Conservation (phyloP, 1,140 invertebrate species). For the Bombyx mandarina region DNA sequence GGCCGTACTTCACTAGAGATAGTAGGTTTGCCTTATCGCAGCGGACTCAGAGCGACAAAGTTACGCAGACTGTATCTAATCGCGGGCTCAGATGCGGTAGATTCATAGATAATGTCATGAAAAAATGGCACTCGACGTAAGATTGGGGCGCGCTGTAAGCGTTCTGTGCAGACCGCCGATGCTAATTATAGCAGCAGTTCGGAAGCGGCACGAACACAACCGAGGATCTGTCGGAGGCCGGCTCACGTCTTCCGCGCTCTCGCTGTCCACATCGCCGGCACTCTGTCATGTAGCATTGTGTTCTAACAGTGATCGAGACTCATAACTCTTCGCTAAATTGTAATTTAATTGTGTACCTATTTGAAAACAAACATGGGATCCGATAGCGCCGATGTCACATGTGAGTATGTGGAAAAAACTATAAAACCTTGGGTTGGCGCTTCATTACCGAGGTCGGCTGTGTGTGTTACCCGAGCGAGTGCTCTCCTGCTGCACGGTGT, state of each 20-base stretch:
- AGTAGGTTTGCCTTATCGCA: too few species aligned
- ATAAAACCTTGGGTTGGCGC: background rate
- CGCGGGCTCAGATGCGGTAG: too few species aligned
- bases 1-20: too few species aligned
- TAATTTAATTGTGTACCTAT: background rate
- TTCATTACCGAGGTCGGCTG: background rate
- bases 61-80: too few species aligned
- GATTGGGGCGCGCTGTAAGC: background rate
- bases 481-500: background rate
- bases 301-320: background rate
- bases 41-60: too few species aligned
- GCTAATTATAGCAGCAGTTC: background rate
- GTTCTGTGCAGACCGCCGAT: background rate
- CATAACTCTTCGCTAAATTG: background rate
- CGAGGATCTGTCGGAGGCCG: background rate
- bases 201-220: background rate
- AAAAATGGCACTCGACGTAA: background rate
- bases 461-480: background rate
- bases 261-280: background rate
- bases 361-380: constrained; percentile 1
- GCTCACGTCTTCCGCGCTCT: background rate
- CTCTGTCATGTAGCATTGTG: constrained; percentile 1
- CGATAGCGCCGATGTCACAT: background rate
- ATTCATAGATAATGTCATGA: background rate
- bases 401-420: background rate